phyloP scores from a whole-genome alignment of 2,888 invertebrate species.

The Gastracanthus pulcherrimus region DNA sequence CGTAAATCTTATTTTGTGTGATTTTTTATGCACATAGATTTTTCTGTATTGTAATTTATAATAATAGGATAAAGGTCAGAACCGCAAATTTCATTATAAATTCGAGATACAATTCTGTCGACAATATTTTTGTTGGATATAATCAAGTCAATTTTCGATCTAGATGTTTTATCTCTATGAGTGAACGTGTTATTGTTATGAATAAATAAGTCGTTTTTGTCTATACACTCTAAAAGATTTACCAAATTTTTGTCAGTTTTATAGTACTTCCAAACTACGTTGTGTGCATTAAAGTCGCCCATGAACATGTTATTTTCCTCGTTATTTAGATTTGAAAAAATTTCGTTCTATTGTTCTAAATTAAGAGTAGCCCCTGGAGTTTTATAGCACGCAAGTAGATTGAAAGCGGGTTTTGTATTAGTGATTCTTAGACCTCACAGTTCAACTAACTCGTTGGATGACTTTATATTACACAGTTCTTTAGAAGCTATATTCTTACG shows the following conservation, averaged over 20 bases:
- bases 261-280: slow-evolving; percentile 1
- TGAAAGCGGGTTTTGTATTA: background rate
- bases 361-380: background rate
- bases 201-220: background rate
- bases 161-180: background rate
- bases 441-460: background rate
- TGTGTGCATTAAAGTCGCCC: slow-evolving; percentile 9
- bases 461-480: no score
- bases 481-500: no score
- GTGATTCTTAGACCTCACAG: background rate
- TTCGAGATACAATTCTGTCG: background rate
- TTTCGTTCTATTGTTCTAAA: background rate
- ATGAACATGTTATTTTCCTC: background rate
- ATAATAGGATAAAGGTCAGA: slow-evolving; percentile 2
- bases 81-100: slow-evolving; percentile 25
- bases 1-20: background rate
- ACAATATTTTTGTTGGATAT: background rate
- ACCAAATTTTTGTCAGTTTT: background rate
- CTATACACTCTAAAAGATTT: background rate
- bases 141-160: slow-evolving; percentile 16
- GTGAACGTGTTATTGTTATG: slow-evolving; percentile 4
- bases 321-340: background rate
- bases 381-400: slow-evolving; percentile 10
- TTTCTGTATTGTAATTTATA: no score
- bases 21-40: background rate